Conservation (phyloP, 2,888 invertebrate genomes). For the Erebia ligea region DNA sequence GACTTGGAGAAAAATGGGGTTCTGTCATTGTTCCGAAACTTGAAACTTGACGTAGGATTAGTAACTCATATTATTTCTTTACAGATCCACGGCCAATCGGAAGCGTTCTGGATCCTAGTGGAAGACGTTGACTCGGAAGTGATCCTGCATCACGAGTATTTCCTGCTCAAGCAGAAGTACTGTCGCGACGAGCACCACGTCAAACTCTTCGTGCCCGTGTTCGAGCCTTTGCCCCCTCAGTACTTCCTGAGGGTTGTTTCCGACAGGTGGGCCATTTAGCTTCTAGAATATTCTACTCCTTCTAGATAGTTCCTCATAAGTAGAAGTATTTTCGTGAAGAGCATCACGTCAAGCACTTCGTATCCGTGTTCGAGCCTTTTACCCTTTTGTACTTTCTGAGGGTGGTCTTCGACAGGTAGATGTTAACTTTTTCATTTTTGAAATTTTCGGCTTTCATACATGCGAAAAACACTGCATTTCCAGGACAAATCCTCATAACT, state of each 20-base stretch:
- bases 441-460: too few relatives aligned
- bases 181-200: slow-evolving; percentile 96
- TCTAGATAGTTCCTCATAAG: slow-evolving; percentile 93
- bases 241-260: slow-evolving; percentile 97
- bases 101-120: slow-evolving; percentile 94
- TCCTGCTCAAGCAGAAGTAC: slow-evolving; percentile 97
- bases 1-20: too few relatives aligned
- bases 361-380: slow-evolving; percentile 98
- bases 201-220: slow-evolving; percentile 99
- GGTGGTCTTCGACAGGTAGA: slow-evolving; percentile 90
- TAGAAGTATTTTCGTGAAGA: slow-evolving; percentile 97
- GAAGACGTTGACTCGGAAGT: slow-evolving; percentile 95
- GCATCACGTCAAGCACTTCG: slow-evolving; percentile 97
- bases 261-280: slow-evolving; percentile 81
- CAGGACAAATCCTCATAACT: too few relatives aligned
- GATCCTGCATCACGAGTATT: slow-evolving; percentile 97
- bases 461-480: too few relatives aligned
- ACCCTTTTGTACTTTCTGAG: slow-evolving; percentile 99
- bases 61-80: background rate
- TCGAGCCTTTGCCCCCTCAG: slow-evolving; percentile 99
- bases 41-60: too few relatives aligned
- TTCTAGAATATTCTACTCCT: background rate
- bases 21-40: too few relatives aligned
- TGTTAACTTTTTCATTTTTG: too few relatives aligned
- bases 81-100: slow-evolving; percentile 91